phyloP scores from a whole-genome alignment of 1,140 invertebrate genomes.

The Dinoponera quadriceps region DNA sequence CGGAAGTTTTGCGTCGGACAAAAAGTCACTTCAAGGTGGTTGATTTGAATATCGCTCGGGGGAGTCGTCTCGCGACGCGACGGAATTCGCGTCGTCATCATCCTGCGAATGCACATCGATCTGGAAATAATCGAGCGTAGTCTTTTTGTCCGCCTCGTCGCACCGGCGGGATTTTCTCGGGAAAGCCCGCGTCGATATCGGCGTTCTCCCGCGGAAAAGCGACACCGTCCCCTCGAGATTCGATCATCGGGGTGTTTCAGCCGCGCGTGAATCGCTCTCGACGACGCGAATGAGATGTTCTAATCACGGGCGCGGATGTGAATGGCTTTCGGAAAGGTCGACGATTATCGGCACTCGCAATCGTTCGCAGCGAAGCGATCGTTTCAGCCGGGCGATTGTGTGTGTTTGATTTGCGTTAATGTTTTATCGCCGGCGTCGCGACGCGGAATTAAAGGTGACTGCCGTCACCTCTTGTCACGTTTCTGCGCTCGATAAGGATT shows the following conservation, averaged over 20 bases:
- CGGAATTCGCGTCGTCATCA: neutral
- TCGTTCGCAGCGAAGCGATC: neutral
- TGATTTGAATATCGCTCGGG: constrained; percentile 16
- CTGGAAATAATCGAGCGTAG: constrained; percentile 3
- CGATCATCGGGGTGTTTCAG: neutral
- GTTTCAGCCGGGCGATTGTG: neutral
- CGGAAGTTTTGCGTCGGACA: neutral
- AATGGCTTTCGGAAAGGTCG: neutral
- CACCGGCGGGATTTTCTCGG: neutral
- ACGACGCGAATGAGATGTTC: constrained; percentile 16
- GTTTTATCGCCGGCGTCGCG: neutral
- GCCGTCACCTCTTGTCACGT: neutral
- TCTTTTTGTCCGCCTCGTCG: neutral
- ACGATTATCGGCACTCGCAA: neutral
- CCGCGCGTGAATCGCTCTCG: neutral
- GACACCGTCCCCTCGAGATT: neutral
- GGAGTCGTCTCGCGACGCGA: neutral
- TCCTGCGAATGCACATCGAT: neutral
- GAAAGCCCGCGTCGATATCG: neutral
- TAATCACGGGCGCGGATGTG: neutral
- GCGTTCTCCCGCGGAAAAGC: neutral
- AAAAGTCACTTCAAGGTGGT: neutral
- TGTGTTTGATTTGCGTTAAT: neutral
- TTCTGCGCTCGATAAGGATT: neutral
- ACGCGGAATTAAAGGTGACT: neutral